Base-by-base conservation (phyloP, 2,113 vertebrate genomes). In the Otocyon megalotis region DNA sequence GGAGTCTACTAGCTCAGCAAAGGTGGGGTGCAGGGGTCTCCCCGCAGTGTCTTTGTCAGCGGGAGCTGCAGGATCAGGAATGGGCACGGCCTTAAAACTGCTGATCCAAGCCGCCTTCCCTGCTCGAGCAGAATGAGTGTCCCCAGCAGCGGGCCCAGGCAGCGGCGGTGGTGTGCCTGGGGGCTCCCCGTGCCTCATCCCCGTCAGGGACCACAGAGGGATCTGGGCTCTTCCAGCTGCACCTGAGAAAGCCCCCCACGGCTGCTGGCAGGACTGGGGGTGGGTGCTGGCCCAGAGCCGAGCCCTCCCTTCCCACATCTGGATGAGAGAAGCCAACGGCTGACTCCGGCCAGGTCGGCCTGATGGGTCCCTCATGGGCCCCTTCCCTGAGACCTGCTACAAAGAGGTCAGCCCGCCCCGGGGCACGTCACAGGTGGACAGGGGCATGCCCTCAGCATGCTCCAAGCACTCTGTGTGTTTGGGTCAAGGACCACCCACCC, bases 31-130 rank as follows among this genome's bases (percentile, higher is more conserved):
- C 3, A 0, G 3, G 54, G 50, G 37, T 28, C 10, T 43, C 17
- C 32, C n/a, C 3, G n/a, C 4, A 0, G 8, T 20, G 60, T 5
- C 35, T 8, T 26, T 9, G 58, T 5, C 22, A 14, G 69, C 24
- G 22, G 0, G 3, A 0, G 65, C 19, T 3, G 16, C 54, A 24
- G 5, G 43, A 82, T n/a, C 30, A 15, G 30, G 14, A 2, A 19
- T 0, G 28, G 4, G 6, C 11, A 0, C 0, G 9, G 16, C 48
- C 22, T 6, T 24, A 3, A 2, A 1, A 8, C 5, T 5, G 3
- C 35, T 0, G 8, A 15, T 24, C n/a, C 12, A 9, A 8, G 60
- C 24, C 62, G 5, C 10, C 28, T 3, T 17, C 71, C 74, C 32
- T 7, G 1, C 17, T 32, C 1, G 58, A 0, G 20, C 28, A 14